Base-by-base conservation (phyloP, 1,140 invertebrate genomes). In the Neodiprion fabricii region DNA sequence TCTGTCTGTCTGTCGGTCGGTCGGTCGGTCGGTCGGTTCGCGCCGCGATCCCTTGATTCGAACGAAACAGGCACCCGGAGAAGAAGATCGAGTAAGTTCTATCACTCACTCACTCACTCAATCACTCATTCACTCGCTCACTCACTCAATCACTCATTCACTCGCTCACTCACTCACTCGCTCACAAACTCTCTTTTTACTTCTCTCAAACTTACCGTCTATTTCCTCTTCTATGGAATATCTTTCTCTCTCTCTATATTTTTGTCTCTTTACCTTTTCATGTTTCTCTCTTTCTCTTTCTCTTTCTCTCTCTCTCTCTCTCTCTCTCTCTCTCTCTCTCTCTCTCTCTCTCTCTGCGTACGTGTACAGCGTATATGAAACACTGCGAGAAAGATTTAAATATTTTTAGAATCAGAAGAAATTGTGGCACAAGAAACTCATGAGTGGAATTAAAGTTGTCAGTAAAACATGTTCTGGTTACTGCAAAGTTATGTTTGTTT, bases 11-110 rank as follows among this genome's bases (percentile, higher is more conserved):
- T 40, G 28, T 82, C 81, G 76, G 85, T 84, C 82, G 84, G 84
- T 84, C 81, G 81, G 53, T 61, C 53, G 28, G 28, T 40, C 28
- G 28, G 28, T 40, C 28, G 28, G 28, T 40, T 61, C 53, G 53
- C 53, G 53, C 53, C 53, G 53, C 53, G 53, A 61, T 61, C 53
- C 53, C 53, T 61, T 61, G 53, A 61, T 61, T 61, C 53, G 53
- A 61, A 61, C 53, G 53, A 61, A 82, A 85, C 86, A 88, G 87
- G 87, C 86, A 88, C 81, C 86, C 86, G 83, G 87, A 88, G 82
- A 88, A 88, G 85, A 88, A 88, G 83, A 85, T 84, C 84, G 87
- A 88, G 87, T 88, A 88, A 88, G 87, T 88, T 81, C 68, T 48
- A 69, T 47, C 40, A 47, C 67, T 47, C 53, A 61, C 53, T 61